Evolutionary conservation across 2,888 invertebrate species (phyloP), one percentile per base, ranked within the genome.

Genomic region (Tenthredo amoena): DNA sequence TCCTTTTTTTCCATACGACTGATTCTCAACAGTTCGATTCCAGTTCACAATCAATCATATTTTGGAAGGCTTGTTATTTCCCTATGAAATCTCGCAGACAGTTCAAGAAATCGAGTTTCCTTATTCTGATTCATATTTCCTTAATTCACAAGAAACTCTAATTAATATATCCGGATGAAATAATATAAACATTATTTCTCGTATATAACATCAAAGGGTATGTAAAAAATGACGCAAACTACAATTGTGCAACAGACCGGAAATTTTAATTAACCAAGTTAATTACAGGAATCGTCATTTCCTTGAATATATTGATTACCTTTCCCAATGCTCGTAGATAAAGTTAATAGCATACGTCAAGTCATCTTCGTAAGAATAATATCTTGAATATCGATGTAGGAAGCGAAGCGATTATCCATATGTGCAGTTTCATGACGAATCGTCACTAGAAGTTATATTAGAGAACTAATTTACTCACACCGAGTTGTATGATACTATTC

Each of bases 221-320:
- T 26, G 72, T 43, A n/a, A 43, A 43, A 21, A 43, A 6, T 31
- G 43, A 31, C 34, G 55, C 55, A 77, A 50, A n/a, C 26, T n/a
- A 77, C 18, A 50, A 55, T 55, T 77, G 77, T 55, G 50, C 55
- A 77, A 55, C 55, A 55, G 81, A 65, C 81, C 81, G 81, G 77
- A 10, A 18, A 50, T 77, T 50, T 37, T 77, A 77, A 81, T 81
- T 81, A 43, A n/a, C 37, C 40, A 0, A 77, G 34, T 55, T 62
- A 26, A 58, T 58, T 65, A 65, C 37, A 62, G 6, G 81, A 81
- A 40, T 37, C 40, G 62, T 62, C 37, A 62, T 40, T 81, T 62
- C 81, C 81, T 81, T 62, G 62, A 40, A 62, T 81, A 62, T 50
- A 62, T 81, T n/a, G 34, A 81, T 81, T 40, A 74, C 4, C 37